A percentile compares a stretch with the other conserved stretches of the same genome.
Evolutionary conservation across 1,140 invertebrate genomes (phyloP).

Genomic region (Leptinotarsa undecemlineata): DNA sequence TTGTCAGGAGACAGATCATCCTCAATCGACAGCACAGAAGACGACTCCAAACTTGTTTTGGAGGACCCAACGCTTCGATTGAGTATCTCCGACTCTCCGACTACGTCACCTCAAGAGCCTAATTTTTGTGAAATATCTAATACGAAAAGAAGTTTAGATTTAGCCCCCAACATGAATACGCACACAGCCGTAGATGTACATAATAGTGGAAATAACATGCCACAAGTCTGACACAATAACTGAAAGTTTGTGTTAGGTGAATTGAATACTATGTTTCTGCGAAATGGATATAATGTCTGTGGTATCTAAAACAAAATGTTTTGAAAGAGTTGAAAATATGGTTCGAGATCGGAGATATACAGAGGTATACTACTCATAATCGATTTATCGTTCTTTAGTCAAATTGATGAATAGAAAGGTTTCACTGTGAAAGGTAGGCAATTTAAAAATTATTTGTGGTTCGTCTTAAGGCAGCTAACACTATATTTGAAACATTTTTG

Average conservation of each 20-base stretch:
- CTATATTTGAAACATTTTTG: no score
- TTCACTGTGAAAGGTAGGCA: no score
- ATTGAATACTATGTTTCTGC: conserved; percentile 22
- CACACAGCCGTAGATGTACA: conserved; percentile 32
- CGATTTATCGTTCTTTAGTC: no score
- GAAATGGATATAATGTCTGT: not conserved
- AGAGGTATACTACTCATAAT: no score
- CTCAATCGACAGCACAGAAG: conserved; percentile 53
- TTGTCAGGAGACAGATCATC: conserved; percentile 45
- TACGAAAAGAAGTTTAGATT: conserved; percentile 35
- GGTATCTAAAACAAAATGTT: conserved; percentile 6
- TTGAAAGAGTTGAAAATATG: no score
- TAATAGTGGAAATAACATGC: conserved; percentile 23
- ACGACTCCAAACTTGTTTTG: conserved; percentile 48
- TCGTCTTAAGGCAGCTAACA: no score
- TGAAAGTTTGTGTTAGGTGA: conserved; percentile 16
- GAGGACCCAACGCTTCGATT: conserved; percentile 52
- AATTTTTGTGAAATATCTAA: conserved; percentile 40
- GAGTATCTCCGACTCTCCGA: conserved; percentile 46
- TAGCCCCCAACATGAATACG: conserved; percentile 44
- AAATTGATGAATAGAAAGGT: no score
- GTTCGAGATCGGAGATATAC: no score
- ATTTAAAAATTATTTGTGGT: no score
- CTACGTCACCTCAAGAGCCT: conserved; percentile 40
- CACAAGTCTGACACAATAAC: conserved; percentile 32